Base-by-base conservation (phyloP, 2,113 vertebrate species). In the Colaptes auratus region DNA sequence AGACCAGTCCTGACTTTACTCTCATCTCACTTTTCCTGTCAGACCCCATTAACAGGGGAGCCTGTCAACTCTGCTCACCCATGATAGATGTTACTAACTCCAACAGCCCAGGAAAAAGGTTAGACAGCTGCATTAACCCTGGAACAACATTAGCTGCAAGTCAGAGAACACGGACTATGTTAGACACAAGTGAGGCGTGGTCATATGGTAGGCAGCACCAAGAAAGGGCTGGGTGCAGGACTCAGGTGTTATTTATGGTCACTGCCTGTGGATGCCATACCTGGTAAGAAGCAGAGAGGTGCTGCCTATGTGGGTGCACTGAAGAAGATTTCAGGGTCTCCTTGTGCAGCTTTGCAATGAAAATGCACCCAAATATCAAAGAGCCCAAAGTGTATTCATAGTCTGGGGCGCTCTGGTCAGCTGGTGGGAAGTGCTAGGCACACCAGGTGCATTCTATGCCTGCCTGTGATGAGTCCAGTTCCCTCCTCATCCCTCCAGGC, bases 401-500 rank as follows among this genome's bases (percentile, higher is more conserved):
- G 55, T 5, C 63, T 2, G 2, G 39, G 13, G 9, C 6, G 30
- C 6, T 72, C 56, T 58, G 59, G 44, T 9, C 2, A 1, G 11
- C 33, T 60, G 39, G 44, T 65, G 75, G 79, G 63, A 84, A 66
- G 19, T 35, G 16, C 42, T 1, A 2, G 46, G 7, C 6, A 2
- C 1, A 0, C 28, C 28, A 30, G 28, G 15, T 30, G 55, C 27
- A 30, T 71, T 36, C 8, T 82, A 48, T 66, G 27, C 55, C 90
- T 65, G 20, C 30, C 69, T 61, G 27, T 94, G 83, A 95, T 2
- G 7, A 35, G 25, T 82, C 35, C 3, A 19, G 27, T 82, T 89
- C 61, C 73, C 53, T 44, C 46, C 85, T 86, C 18, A 1, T 73
- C 55, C 77, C 89, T 70, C 16, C 97, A 99, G 99, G 99, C 98